Evolutionary conservation across 2,113 vertebrate species (phyloP).

Genomic region (Alectura lathami): DNA sequence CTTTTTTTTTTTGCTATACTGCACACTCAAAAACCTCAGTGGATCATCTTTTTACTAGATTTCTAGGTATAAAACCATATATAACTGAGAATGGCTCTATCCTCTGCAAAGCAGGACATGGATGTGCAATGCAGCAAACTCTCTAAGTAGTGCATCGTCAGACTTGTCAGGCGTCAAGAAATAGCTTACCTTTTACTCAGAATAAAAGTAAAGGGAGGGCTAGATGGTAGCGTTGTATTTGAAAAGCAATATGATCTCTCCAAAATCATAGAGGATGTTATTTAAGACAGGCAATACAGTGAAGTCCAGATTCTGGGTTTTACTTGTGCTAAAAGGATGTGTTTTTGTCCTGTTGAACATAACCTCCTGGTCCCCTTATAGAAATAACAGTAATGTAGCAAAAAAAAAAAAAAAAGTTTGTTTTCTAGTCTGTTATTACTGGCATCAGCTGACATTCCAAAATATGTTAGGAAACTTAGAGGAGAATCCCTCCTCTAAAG

Average conservation of each 20-base stretch:
- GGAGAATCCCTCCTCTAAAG: not conserved
- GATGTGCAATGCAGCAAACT: not conserved
- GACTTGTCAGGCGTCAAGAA: not conserved
- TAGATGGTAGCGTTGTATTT: not conserved
- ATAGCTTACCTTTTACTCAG: not conserved
- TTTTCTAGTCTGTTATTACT: slow-evolving; percentile 24
- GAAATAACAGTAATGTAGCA: slow-evolving; percentile 15
- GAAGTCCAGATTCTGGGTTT: not conserved
- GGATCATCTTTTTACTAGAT: not conserved
- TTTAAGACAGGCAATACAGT: not conserved
- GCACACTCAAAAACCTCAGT: not conserved
- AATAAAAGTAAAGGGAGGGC: not conserved
- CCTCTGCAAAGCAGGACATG: not conserved
- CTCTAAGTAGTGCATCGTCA: not conserved
- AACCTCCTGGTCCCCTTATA: not conserved
- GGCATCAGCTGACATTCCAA: not conserved
- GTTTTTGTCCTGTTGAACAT: not conserved
- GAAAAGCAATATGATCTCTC: not conserved
- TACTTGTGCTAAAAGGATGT: not conserved
- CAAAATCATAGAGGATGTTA: not conserved
- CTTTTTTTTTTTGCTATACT: not conserved
- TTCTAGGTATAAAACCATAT: not conserved
- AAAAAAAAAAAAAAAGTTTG: not conserved
- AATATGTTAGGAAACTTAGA: slow-evolving; percentile 27
- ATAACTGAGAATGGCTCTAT: not conserved